Conservation (phyloP, 1,140 invertebrate genomes). For the Heliconius eleuchia region DNA sequence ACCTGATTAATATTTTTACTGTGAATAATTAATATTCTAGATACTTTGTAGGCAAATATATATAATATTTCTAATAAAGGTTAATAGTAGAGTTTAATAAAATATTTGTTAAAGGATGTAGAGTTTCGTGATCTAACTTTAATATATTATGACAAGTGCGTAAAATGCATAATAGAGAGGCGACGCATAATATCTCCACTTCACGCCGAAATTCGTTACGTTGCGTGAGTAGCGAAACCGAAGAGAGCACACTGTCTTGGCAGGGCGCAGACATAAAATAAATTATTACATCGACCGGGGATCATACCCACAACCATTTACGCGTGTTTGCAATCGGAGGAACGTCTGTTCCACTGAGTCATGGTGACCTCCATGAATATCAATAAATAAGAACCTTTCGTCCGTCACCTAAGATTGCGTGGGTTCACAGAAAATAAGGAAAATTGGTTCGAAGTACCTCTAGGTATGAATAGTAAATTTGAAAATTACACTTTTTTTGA, state of each 20-base stretch:
- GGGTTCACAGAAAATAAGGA: slow-evolving; percentile 1
- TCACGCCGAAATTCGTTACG: no score
- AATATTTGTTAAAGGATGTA: background rate
- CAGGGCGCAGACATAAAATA: no score
- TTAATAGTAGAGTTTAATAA: background rate
- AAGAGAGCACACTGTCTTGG: no score
- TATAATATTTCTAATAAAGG: no score
- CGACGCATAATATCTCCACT: background rate
- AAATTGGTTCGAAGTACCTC: background rate
- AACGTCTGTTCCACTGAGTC: no score
- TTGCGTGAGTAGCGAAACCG: no score
- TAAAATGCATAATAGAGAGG: background rate
- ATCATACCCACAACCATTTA: no score
- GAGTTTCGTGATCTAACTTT: background rate
- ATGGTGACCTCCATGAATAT: background rate
- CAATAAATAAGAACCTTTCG: background rate
- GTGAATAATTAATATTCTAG: no score
- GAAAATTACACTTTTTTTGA: background rate
- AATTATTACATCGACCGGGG: no score
- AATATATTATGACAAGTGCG: background rate
- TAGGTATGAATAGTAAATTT: background rate
- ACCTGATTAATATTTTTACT: no score
- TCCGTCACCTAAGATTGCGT: background rate
- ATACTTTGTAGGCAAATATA: no score
- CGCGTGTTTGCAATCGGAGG: no score